These are phyloP conservation scores for Nansenia antarctica DNA, from an alignment of 2,113 vertebrate genomes.

Conservation along the genomic window DNA sequence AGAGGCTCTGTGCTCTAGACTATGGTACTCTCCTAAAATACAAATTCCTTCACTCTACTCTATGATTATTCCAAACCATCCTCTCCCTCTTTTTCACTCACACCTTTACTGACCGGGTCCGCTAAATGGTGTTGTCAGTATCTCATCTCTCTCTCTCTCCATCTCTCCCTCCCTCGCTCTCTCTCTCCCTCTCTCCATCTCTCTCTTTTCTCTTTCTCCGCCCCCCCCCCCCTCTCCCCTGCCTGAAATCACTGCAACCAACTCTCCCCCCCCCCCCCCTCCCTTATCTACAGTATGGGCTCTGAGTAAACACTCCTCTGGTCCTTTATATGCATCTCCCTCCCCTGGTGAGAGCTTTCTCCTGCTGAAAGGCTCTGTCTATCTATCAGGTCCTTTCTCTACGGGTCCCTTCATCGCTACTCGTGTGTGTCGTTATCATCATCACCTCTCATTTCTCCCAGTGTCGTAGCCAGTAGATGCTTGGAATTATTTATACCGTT, in stretches of 20 bases:
- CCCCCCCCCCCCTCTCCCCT: slow-evolving; percentile 7
- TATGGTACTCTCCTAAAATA: background rate
- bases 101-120: slow-evolving; percentile 8
- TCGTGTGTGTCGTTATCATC: slow-evolving; percentile 59
- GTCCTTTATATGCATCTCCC: slow-evolving; percentile 41
- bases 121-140: slow-evolving; percentile 25
- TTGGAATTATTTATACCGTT: slow-evolving; percentile 54
- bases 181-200: background rate
- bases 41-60: background rate
- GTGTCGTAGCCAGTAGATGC: slow-evolving; percentile 34
- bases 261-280: slow-evolving; percentile 25
- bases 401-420: slow-evolving; percentile 23
- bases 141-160: slow-evolving; percentile 4
- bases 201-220: background rate
- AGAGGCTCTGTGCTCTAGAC: background rate
- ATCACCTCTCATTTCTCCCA: slow-evolving; percentile 37
- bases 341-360: slow-evolving; percentile 45
- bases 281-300: slow-evolving; percentile 55
- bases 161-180: background rate
- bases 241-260: slow-evolving; percentile 42
- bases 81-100: slow-evolving; percentile 14
- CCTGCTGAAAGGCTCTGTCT: slow-evolving; percentile 29
- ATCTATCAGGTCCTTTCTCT: slow-evolving; percentile 53
- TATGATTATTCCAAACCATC: background rate
- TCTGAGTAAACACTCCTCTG: slow-evolving; percentile 51